These are phyloP conservation scores for Illadopsis cleaveri DNA, from an alignment of 2,113 vertebrate genomes.

Conservation along the genomic window DNA sequence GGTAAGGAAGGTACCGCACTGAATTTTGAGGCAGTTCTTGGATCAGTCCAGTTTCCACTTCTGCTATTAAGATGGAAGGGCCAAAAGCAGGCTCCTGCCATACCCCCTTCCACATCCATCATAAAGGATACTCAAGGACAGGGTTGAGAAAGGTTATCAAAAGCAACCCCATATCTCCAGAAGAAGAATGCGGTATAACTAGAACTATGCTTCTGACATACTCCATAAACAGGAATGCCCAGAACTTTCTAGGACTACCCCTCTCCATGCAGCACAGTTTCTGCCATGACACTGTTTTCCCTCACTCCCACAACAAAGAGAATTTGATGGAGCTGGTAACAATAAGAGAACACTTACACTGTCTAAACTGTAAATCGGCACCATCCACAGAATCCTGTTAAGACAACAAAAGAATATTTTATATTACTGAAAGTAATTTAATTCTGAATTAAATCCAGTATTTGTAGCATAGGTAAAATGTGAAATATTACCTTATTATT, in stretches of 20 bases:
- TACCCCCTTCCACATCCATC: background rate
- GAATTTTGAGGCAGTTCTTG: background rate
- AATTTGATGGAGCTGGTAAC: background rate
- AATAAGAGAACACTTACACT: conserved; percentile 86
- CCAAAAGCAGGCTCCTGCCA: background rate
- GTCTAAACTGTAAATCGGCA: conserved; percentile 98
- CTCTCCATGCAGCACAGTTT: background rate
- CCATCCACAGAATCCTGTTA: conserved; percentile 97
- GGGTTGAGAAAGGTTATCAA: background rate
- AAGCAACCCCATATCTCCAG: background rate
- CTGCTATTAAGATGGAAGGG: background rate
- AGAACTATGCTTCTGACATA: background rate
- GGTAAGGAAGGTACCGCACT: background rate
- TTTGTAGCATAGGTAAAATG: background rate
- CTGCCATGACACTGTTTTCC: background rate
- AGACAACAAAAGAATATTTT: conserved; percentile 50
- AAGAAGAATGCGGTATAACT: background rate
- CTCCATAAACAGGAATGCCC: background rate
- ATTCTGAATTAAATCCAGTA: background rate
- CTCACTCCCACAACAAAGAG: background rate
- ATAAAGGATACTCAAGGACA: background rate
- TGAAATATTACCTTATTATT: conserved; percentile 88
- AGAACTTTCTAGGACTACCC: background rate
- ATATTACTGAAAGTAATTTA: background rate
- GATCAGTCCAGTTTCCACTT: background rate